phyloP scores from a whole-genome alignment of 2,113 vertebrate genomes.

The Scatophagus argus region DNA sequence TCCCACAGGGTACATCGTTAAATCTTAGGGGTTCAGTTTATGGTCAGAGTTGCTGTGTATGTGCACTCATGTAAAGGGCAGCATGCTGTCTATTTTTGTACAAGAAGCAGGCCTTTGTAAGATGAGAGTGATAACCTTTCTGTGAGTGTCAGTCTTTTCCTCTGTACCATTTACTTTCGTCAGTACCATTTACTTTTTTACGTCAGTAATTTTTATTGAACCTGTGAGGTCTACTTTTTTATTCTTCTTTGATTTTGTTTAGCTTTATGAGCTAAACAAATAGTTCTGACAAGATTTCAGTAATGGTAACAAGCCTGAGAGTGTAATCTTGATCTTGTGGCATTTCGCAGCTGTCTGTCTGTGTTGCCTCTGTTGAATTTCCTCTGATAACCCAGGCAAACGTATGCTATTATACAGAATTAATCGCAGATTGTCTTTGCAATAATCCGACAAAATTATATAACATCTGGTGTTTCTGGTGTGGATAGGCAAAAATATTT shows the following conservation, averaged over 20 bases:
- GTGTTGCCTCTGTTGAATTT: constrained; percentile 27
- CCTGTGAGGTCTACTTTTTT: too few relatives aligned
- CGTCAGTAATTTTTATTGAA: background rate
- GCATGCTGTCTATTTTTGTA: constrained; percentile 62
- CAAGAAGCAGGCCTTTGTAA: constrained; percentile 59
- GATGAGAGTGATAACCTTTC: constrained; percentile 76
- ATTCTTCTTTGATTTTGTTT: background rate
- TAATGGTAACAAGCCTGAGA: background rate
- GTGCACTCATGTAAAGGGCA: constrained; percentile 34
- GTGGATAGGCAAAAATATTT: background rate
- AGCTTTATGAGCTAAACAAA: background rate
- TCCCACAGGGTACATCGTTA: background rate
- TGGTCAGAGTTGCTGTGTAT: too few relatives aligned
- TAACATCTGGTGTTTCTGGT: background rate
- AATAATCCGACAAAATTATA: background rate
- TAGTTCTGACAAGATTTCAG: background rate
- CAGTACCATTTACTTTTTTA: background rate
- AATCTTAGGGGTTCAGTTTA: too few relatives aligned
- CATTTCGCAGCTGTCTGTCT: background rate
- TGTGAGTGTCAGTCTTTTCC: background rate
- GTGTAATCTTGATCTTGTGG: background rate
- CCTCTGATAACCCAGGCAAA: background rate
- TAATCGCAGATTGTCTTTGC: background rate
- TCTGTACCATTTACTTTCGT: background rate
- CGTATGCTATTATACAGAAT: background rate